phyloP scores from a whole-genome alignment of 2,888 invertebrate genomes.

The Andricus quercusramuli region DNA sequence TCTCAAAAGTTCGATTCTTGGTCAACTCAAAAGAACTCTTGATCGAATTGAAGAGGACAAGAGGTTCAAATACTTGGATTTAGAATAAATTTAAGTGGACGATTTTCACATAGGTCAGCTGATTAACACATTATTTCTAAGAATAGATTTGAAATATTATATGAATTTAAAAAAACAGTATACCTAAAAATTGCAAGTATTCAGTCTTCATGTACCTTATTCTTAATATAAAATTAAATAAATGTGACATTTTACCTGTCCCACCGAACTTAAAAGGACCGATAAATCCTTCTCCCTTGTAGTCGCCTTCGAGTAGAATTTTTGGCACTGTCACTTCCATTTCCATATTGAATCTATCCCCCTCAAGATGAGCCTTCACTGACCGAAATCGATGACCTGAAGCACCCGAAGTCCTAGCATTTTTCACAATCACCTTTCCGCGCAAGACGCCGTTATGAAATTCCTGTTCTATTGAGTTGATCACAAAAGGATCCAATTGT shows the following conservation, averaged over 20 bases:
- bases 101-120: no score
- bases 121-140: no score
- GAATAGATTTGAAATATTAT: no score
- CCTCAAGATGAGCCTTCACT: slow-evolving; percentile 81
- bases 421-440: slow-evolving; percentile 79
- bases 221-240: not conserved
- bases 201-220: no score
- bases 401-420: slow-evolving; percentile 81
- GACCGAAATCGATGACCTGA: slow-evolving; percentile 80
- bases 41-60: no score
- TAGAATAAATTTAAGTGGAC: no score
- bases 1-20: no score
- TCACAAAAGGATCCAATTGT: slow-evolving; percentile 80
- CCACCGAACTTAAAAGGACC: slow-evolving; percentile 83
- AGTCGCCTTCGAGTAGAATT: slow-evolving; percentile 81
- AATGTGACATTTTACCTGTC: slow-evolving; percentile 80
- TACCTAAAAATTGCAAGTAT: no score
- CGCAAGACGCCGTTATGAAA: slow-evolving; percentile 77
- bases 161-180: no score
- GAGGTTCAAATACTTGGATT: no score
- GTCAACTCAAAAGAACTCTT: no score
- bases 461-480: slow-evolving; percentile 77
- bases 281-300: slow-evolving; percentile 83
- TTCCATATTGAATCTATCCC: slow-evolving; percentile 81
- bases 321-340: slow-evolving; percentile 81